phyloP scores from a whole-genome alignment of 2,797 vertebrate species.

The Xenops minutus region DNA sequence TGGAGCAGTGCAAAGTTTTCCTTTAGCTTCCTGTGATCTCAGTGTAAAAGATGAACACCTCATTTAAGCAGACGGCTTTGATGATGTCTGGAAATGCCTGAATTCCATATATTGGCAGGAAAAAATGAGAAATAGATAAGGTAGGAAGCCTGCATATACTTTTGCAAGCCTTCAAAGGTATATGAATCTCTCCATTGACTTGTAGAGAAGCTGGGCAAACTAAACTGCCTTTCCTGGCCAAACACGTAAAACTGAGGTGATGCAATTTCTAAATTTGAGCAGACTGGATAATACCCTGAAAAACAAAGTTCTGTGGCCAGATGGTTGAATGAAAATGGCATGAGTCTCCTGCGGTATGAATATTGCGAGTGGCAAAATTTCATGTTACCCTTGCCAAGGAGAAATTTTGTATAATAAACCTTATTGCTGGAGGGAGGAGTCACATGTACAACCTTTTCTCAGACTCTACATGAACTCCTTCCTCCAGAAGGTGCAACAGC shows the following conservation, averaged over 20 bases:
- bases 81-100: neutral
- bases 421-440: slow-evolving; percentile 50
- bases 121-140: neutral
- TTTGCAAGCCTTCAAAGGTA: neutral
- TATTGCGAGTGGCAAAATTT: slow-evolving; percentile 47
- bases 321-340: slow-evolving; percentile 64
- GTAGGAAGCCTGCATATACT: neutral
- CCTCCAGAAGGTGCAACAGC: slow-evolving; percentile 32
- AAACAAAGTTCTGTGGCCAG: slow-evolving; percentile 60
- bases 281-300: slow-evolving; percentile 50
- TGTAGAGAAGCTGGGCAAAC: slow-evolving; percentile 2
- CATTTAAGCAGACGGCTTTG: neutral
- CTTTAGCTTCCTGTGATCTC: neutral
- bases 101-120: neutral
- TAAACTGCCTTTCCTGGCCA: slow-evolving; percentile 8
- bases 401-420: slow-evolving; percentile 50
- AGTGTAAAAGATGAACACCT: neutral
- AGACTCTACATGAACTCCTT: slow-evolving; percentile 41
- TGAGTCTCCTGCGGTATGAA: slow-evolving; percentile 53
- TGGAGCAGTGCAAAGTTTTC: neutral
- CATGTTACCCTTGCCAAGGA: slow-evolving; percentile 44
- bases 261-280: slow-evolving; percentile 54
- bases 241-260: slow-evolving; percentile 28
- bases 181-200: slow-evolving; percentile 18
- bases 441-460: slow-evolving; percentile 28